These are phyloP conservation scores for Mermis nigrescens DNA, from an alignment of 2,888 invertebrate species.

Conservation along the genomic window DNA sequence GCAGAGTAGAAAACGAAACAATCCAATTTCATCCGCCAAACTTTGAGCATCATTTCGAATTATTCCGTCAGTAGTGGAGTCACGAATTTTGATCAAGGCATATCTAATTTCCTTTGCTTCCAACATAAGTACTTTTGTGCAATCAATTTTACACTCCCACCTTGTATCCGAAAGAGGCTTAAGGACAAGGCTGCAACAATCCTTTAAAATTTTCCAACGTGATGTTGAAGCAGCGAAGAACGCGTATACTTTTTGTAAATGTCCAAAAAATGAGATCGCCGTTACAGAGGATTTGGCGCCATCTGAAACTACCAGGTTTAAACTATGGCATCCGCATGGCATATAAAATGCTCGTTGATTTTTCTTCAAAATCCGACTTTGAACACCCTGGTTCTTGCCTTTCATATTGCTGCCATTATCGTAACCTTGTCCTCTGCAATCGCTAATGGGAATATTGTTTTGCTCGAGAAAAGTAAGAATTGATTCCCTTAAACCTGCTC, in stretches of 20 bases:
- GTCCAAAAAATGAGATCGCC: neutral
- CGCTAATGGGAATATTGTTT: neutral
- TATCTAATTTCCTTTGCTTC: no score
- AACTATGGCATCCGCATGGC: neutral
- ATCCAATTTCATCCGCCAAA: neutral
- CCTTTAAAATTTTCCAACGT: neutral
- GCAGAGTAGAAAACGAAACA: neutral
- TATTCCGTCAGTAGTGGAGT: neutral
- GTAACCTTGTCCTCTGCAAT: slow-evolving; percentile 1
- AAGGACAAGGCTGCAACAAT: neutral
- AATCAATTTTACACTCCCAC: neutral
- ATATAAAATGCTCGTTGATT: neutral
- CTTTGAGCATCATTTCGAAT: neutral
- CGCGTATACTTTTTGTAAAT: neutral
- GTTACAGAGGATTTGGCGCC: neutral
- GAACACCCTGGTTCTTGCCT: neutral
- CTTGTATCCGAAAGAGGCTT: neutral
- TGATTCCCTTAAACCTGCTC: neutral
- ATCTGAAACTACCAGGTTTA: neutral
- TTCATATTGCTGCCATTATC: slow-evolving; percentile 1
- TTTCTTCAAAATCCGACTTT: neutral
- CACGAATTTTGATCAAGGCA: neutral
- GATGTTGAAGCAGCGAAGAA: neutral
- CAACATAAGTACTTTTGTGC: neutral
- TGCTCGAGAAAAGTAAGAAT: neutral